Conservation (phyloP, 2,113 vertebrate species). For the Hippocampus barbouri region DNA sequence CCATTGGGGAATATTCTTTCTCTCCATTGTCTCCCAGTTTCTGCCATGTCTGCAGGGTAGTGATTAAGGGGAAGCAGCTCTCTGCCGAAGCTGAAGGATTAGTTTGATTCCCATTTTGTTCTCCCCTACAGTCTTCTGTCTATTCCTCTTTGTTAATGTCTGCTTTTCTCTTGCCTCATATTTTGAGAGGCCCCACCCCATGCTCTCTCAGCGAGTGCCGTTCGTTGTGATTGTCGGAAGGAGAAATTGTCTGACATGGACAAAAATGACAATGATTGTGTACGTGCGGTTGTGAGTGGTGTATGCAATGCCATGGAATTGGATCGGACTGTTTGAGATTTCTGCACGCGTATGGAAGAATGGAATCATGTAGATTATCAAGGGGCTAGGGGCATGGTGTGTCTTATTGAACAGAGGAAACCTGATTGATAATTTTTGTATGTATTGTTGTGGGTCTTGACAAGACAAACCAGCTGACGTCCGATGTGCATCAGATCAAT, state of each 20-base stretch:
- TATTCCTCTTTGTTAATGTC: background rate
- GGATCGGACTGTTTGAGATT: conserved; percentile 28
- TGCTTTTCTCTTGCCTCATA: conserved; percentile 3
- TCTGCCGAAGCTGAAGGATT: conserved; percentile 24
- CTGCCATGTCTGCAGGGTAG: conserved; percentile 1
- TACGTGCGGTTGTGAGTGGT: conserved; percentile 31
- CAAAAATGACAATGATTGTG: conserved; percentile 44
- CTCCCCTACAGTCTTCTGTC: background rate
- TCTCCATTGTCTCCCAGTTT: background rate
- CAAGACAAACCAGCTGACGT: conserved; percentile 2
- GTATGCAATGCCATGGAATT: conserved; percentile 20
- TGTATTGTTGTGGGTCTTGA: background rate
- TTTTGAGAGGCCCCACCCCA: background rate
- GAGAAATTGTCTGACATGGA: conserved; percentile 52
- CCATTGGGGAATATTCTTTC: background rate
- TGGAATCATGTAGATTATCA: conserved; percentile 20
- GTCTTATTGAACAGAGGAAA: conserved; percentile 15
- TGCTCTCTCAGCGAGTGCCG: conserved; percentile 7
- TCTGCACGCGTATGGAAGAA: conserved; percentile 12
- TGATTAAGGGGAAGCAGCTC: conserved; percentile 31
- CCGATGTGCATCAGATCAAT: background rate
- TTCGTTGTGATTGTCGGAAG: conserved; percentile 31
- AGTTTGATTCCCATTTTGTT: conserved; percentile 19
- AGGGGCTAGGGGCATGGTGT: conserved; percentile 24
- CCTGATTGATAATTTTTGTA: conserved; percentile 19